A percentile compares a stretch with the other conserved stretches of the same genome.
Evolutionary conservation across 2,797 vertebrate genomes (phyloP).

Genomic region (Hyperoplus lanceolatus): DNA sequence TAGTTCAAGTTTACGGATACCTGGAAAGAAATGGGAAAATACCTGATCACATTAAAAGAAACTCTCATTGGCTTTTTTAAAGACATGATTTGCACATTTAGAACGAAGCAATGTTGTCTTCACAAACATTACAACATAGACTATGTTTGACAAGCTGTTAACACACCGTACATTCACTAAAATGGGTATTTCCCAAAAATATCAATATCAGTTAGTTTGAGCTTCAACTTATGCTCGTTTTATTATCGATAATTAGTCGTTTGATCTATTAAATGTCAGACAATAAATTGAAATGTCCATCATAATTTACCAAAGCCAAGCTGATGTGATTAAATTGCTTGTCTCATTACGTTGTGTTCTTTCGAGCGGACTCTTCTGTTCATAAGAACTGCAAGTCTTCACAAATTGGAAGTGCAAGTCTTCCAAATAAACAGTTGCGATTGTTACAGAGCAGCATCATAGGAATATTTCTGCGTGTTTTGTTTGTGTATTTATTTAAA

Average conservation of each 20-base stretch:
- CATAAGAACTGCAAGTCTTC: neutral
- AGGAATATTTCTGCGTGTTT: neutral
- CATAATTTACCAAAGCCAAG: neutral
- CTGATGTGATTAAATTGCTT: neutral
- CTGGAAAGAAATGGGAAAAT: slow-evolving; percentile 59
- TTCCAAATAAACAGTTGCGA: neutral
- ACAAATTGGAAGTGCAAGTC: neutral
- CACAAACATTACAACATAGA: slow-evolving; percentile 21
- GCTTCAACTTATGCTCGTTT: neutral
- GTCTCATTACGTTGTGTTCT: neutral
- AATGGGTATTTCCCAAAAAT: neutral
- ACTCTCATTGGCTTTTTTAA: too few relatives aligned
- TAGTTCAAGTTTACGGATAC: slow-evolving; percentile 41
- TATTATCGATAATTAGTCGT: neutral
- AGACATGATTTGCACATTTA: neutral
- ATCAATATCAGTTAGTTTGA: neutral
- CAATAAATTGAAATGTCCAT: neutral
- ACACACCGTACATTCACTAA: neutral
- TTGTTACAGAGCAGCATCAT: neutral
- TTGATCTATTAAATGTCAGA: neutral
- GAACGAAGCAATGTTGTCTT: slow-evolving; percentile 21
- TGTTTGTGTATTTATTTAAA: neutral
- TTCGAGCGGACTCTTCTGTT: neutral
- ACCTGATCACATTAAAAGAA: slow-evolving; percentile 15
- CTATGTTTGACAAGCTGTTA: neutral